Conservation (phyloP, 2,797 vertebrate species). For the Syndactyla subalaris region DNA sequence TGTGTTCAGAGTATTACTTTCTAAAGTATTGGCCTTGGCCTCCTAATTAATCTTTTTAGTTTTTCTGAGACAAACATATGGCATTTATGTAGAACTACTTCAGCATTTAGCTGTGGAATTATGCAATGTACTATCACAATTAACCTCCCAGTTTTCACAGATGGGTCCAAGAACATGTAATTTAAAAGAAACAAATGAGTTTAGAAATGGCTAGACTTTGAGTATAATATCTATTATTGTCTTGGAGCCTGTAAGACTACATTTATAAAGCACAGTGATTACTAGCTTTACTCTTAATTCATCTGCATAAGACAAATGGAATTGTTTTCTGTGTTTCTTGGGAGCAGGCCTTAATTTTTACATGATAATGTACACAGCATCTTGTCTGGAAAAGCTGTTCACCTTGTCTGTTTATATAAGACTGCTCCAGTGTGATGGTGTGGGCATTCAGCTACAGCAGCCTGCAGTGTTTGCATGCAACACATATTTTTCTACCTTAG, state of each 20-base stretch:
- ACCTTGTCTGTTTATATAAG: slow-evolving; percentile 48
- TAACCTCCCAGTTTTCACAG: slow-evolving; percentile 75
- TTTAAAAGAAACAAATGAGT: slow-evolving; percentile 73
- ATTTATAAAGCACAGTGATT: slow-evolving; percentile 15
- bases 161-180: slow-evolving; percentile 74
- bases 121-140: slow-evolving; percentile 72
- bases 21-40: slow-evolving; percentile 66
- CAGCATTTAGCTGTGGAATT: slow-evolving; percentile 75
- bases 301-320: not conserved
- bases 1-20: slow-evolving; percentile 68
- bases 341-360: not conserved
- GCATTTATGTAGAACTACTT: slow-evolving; percentile 73
- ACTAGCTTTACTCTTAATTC: not conserved
- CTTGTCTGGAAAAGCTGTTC: slow-evolving; percentile 48
- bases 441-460: slow-evolving; percentile 29
- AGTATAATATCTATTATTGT: slow-evolving; percentile 21
- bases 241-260: slow-evolving; percentile 23
- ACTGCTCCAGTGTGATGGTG: slow-evolving; percentile 46
- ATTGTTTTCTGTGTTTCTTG: slow-evolving; percentile 3
- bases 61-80: slow-evolving; percentile 76
- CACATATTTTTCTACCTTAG: not conserved
- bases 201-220: slow-evolving; percentile 19
- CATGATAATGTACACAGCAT: not conserved
- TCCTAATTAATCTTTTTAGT: slow-evolving; percentile 77
- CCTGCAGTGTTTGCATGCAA: not conserved